Conservation (phyloP, 2,888 invertebrate genomes). For the Troides helena region DNA sequence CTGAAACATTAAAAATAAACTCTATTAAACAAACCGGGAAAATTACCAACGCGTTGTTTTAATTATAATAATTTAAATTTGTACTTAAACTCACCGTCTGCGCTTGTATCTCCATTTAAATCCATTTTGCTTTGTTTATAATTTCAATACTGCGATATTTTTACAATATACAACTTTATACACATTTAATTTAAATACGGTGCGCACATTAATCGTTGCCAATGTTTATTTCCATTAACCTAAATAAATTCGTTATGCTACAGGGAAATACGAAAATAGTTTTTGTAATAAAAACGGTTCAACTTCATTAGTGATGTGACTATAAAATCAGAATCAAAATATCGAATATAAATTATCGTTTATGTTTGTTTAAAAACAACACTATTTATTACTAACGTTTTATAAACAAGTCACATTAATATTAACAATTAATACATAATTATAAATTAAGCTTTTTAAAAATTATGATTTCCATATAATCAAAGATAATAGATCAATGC, state of each 20-base stretch:
- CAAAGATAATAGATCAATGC: too few relatives aligned
- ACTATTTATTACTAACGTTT: not conserved
- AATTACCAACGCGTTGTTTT: conserved; percentile 61
- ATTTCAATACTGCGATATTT: conserved; percentile 31
- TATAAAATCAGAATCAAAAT: conserved; percentile 5
- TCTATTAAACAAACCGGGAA: conserved; percentile 45
- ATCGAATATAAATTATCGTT: not conserved
- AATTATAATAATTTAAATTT: conserved; percentile 46
- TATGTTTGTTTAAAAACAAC: not conserved
- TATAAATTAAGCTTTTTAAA: too few relatives aligned
- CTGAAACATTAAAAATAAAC: conserved; percentile 44
- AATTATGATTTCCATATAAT: too few relatives aligned
- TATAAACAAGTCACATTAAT: not conserved
- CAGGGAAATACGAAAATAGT: conserved; percentile 57
- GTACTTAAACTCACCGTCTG: conserved; percentile 57
- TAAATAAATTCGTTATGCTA: conserved; percentile 59
- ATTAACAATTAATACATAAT: too few relatives aligned
- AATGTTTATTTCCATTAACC: conserved; percentile 60
- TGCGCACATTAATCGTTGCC: conserved; percentile 47
- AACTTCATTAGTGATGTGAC: conserved; percentile 38
- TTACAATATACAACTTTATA: conserved; percentile 31
- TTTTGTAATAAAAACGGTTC: conserved; percentile 52
- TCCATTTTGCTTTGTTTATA: conserved; percentile 50
- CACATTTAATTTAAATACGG: conserved; percentile 40
- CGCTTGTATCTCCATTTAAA: conserved; percentile 56